Percentiles rank a stretch among this genome's conserved stretches.
Evolutionary conservation across 92 coral and sea anemone species (phyloP).

Genomic region (Porites cylindrica): DNA sequence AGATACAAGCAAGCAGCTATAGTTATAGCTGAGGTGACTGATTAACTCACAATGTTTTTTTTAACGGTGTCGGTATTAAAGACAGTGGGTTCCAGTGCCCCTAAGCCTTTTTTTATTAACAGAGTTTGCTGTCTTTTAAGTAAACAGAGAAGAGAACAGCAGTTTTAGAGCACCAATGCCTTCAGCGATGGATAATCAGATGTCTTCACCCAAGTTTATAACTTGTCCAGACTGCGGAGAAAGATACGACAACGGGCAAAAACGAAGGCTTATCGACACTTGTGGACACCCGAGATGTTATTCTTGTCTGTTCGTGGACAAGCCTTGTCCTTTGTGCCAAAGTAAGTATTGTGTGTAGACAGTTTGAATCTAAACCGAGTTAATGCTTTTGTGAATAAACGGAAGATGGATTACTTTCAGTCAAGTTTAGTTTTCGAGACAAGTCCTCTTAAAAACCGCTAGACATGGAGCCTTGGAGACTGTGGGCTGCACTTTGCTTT

Average conservation of each 20-base stretch:
- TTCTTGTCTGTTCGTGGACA: conserved; percentile 89
- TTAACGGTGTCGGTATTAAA: too few relatives aligned
- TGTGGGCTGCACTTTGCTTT: neutral
- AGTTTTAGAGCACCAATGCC: conserved; percentile 70
- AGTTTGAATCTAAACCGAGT: neutral
- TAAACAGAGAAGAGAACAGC: conserved; percentile 16
- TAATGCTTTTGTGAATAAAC: neutral
- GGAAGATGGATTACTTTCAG: neutral
- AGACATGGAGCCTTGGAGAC: neutral
- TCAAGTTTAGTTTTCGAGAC: neutral
- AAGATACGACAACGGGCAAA: conserved; percentile 84
- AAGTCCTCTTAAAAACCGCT: neutral
- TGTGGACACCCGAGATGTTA: conserved; percentile 98
- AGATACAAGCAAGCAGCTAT: neutral
- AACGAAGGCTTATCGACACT: conserved; percentile 90
- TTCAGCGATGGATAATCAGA: conserved; percentile 75
- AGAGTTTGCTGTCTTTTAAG: conserved; percentile 35
- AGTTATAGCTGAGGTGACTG: neutral
- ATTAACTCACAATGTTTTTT: neutral
- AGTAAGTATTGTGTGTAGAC: conserved; percentile 72
- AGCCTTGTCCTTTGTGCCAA: conserved; percentile 89
- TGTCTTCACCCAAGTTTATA: conserved; percentile 89
- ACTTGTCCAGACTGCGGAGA: conserved; percentile 97
- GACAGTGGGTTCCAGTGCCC: neutral
- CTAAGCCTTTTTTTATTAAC: conserved; percentile 14